Conservation (phyloP, 92 coral and sea anemone species). For the Actinostola sp. region DNA sequence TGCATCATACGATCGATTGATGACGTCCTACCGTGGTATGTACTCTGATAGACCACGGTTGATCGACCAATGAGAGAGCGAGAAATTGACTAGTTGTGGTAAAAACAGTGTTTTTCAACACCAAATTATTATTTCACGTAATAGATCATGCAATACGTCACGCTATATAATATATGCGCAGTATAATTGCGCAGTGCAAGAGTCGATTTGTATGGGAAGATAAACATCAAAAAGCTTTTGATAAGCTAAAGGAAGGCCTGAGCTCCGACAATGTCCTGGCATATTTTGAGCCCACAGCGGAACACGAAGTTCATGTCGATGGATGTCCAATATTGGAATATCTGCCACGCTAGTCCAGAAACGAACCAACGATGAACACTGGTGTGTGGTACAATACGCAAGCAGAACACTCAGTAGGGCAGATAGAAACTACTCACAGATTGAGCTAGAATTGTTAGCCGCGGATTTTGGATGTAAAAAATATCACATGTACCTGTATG, state of each 20-base stretch:
- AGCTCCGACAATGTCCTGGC: background rate
- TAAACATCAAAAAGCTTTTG: background rate
- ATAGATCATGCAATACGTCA: too few relatives aligned
- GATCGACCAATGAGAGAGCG: too few relatives aligned
- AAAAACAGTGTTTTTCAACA: too few relatives aligned
- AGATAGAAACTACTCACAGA: slow-evolving; percentile 34
- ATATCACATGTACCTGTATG: slow-evolving; percentile 32
- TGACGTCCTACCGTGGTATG: too few relatives aligned
- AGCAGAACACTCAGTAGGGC: slow-evolving; percentile 21
- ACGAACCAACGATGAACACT: too few relatives aligned
- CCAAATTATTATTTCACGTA: too few relatives aligned
- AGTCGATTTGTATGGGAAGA: background rate
- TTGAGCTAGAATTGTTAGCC: slow-evolving; percentile 30
- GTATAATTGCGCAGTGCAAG: too few relatives aligned
- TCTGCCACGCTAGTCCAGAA: slow-evolving; percentile 43
- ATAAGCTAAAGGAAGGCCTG: background rate
- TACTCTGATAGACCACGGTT: too few relatives aligned
- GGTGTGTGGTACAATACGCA: too few relatives aligned
- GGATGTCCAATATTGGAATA: slow-evolving; percentile 44
- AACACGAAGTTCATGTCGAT: background rate
- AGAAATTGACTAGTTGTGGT: too few relatives aligned
- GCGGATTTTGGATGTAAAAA: slow-evolving; percentile 25
- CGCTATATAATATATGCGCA: too few relatives aligned
- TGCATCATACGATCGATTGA: too few relatives aligned
- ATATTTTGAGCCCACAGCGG: background rate